Evolutionary conservation across 2,888 invertebrate species (phyloP).

Genomic region (Phlogophora meticulosa): DNA sequence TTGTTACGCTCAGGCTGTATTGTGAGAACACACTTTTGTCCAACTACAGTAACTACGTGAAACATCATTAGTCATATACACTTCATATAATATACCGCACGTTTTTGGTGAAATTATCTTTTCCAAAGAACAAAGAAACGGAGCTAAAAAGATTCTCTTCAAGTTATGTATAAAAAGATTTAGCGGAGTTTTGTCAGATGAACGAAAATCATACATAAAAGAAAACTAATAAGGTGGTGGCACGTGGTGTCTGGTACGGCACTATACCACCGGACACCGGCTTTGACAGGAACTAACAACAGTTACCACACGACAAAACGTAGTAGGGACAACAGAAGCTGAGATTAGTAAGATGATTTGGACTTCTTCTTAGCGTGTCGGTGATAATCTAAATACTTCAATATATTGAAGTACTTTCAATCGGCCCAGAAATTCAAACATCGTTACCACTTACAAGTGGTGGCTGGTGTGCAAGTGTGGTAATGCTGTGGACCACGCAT

Average conservation of each 20-base stretch:
- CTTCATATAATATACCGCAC: neutral
- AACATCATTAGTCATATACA: slow-evolving; percentile 29
- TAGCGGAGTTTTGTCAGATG: neutral
- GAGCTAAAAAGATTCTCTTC: neutral
- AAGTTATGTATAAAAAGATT: too few species aligned
- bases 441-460: too few species aligned
- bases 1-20: slow-evolving; percentile 37
- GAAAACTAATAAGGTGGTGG: too few species aligned
- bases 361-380: too few species aligned
- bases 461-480: too few species aligned
- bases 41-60: slow-evolving; percentile 14
- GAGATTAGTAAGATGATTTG: too few species aligned
- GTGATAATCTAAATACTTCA: too few species aligned
- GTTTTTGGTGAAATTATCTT: neutral
- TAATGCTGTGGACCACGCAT: too few species aligned
- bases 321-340: neutral
- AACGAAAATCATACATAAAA: too few species aligned
- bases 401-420: too few species aligned
- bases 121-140: neutral
- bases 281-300: neutral
- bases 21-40: slow-evolving; percentile 54
- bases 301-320: neutral
- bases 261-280: neutral
- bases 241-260: neutral
- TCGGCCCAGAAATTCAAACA: too few species aligned